phyloP scores from a whole-genome alignment of 2,888 invertebrate genomes.

The Mimachlamys varia region DNA sequence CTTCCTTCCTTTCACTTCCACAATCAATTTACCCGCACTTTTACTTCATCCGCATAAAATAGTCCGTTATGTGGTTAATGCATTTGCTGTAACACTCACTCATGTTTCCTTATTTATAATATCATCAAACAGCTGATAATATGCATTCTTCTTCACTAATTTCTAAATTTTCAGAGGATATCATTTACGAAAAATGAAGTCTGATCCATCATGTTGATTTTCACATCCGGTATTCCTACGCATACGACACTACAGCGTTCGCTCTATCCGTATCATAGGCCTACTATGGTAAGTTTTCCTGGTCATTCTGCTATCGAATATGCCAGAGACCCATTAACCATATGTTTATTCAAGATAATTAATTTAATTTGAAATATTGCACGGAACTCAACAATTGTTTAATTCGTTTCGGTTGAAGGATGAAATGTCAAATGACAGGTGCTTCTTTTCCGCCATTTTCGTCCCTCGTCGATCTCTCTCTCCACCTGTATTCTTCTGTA shows the following conservation, averaged over 20 bases:
- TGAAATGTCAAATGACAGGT: neutral
- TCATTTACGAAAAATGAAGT: neutral
- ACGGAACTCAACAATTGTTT: neutral
- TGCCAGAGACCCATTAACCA: neutral
- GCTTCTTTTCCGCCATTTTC: conserved; percentile 28
- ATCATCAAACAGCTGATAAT: neutral
- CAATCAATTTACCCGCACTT: conserved; percentile 6
- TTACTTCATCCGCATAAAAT: conserved; percentile 28
- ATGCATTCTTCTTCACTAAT: neutral
- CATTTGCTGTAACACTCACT: neutral
- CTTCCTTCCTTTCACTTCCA: conserved; percentile 14
- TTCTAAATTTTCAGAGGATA: neutral
- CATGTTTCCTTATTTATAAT: neutral
- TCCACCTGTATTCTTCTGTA: neutral
- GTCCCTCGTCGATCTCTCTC: conserved; percentile 27
- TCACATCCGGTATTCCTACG: conserved; percentile 19
- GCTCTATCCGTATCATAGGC: neutral
- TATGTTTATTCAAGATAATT: neutral
- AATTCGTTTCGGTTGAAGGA: neutral
- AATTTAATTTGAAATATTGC: neutral
- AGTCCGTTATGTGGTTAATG: neutral
- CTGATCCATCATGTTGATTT: conserved; percentile 25
- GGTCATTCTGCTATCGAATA: neutral
- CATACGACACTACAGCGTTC: neutral
- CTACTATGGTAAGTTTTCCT: conserved; percentile 31